phyloP scores from a whole-genome alignment of 2,888 invertebrate species.

The Ochropleura leucogaster region DNA sequence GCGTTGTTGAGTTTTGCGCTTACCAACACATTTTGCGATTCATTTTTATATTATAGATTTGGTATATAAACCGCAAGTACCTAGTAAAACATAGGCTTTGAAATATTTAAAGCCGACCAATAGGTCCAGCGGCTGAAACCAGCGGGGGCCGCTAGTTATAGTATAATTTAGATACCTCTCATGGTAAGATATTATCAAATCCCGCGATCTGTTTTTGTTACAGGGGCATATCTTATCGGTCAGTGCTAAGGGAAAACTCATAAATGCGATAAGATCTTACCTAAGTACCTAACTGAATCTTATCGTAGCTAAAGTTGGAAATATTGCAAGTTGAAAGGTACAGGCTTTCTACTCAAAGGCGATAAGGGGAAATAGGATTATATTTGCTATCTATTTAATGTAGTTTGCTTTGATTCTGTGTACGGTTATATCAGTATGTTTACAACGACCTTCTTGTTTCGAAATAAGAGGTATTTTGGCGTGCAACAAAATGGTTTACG shows the following conservation, averaged over 20 bases:
- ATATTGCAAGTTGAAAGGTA: constrained; percentile 26
- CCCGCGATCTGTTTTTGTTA: background rate
- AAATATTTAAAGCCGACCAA: too few relatives aligned
- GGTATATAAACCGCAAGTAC: too few relatives aligned
- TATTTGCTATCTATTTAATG: background rate
- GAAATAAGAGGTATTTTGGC: background rate
- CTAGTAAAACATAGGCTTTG: too few relatives aligned
- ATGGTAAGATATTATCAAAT: background rate
- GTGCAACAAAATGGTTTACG: background rate
- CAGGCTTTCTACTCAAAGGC: constrained; percentile 9
- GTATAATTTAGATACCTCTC: background rate
- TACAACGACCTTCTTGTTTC: background rate
- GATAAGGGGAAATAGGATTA: constrained; percentile 17
- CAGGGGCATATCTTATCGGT: background rate
- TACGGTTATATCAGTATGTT: background rate
- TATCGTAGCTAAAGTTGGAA: constrained; percentile 22
- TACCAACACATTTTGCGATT: too few relatives aligned
- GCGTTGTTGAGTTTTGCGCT: too few relatives aligned
- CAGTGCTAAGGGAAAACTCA: background rate
- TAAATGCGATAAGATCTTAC: constrained; percentile 18
- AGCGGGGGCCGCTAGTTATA: background rate
- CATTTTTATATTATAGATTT: too few relatives aligned
- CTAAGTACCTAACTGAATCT: background rate
- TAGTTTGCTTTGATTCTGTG: background rate
- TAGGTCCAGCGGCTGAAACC: too few relatives aligned